Evolutionary conservation across 1,140 invertebrate species (phyloP), one percentile per base, ranked within the genome.

Genomic region (Hermatobates lingyangjiaoensis): DNA sequence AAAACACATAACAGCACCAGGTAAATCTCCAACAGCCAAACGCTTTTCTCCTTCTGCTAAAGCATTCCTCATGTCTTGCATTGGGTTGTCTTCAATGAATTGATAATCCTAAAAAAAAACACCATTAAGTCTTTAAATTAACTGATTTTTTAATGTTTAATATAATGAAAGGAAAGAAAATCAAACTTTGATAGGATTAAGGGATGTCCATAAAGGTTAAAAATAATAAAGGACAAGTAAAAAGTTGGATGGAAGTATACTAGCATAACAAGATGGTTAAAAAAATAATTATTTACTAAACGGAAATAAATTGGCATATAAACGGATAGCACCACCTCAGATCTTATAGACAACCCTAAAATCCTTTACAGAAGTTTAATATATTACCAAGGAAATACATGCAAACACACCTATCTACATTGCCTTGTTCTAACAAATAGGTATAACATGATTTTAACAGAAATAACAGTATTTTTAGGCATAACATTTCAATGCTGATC

Each of bases 1-100:
- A 70, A 98, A 98, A 60, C 92, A 85, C 2, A 98, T 68, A 1
- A 97, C 92, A 24, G 95, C 94, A 58, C 88, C 87, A 18, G 92
- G 86, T 51, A 98, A 75, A 69, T 98, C 92, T 24, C 91, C 92
- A 55, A 75, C 74, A 61, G 77, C 74, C 48, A 96, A 66, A 61
- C 81, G 80, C 59, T 79, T 72, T 61, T 90, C 79, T 0, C 92
- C 94, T 60, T 88, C 81, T 63, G 83, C 79, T 51, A 95, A 76
- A 15, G 89, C 80, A 70, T 91, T 79, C n/a, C 74, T 68, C 59
- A 83, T 70, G 59, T 86, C 76, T 48, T 74, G 70, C 77, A 93
- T 81, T 10, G 87, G 82, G 75, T 96, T 96, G 47, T 89, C 78
- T 59, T 83, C 75, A 45, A 76, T 74, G 70, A 94, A 95, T 56